A percentile compares a stretch with the other conserved stretches of the same genome.
phyloP scores from a whole-genome alignment of 2,113 vertebrate species.

The Cnemophilus loriae region DNA sequence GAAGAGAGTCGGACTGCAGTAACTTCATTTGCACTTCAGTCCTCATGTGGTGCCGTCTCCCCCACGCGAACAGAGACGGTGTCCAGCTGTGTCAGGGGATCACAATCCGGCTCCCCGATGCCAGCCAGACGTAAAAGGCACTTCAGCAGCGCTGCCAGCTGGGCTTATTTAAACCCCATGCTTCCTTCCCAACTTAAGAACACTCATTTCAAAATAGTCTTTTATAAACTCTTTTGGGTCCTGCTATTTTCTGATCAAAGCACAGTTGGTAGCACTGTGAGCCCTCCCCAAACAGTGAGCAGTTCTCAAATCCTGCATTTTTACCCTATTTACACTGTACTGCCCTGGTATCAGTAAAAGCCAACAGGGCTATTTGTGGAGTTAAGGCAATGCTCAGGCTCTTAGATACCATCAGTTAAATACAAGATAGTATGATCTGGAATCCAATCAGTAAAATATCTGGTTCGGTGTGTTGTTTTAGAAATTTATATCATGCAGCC shows the following conservation, averaged over 20 bases:
- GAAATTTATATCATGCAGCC: neutral
- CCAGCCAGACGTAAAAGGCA: neutral
- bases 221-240: neutral
- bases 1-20: neutral
- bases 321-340: neutral
- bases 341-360: neutral
- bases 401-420: neutral
- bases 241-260: neutral
- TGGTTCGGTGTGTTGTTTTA: neutral
- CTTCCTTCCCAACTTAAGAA: neutral
- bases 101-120: rapidly evolving
- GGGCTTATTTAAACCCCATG: neutral
- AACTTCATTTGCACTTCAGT: neutral
- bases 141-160: neutral
- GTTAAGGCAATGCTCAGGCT: neutral
- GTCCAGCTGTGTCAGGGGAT: neutral
- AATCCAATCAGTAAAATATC: neutral
- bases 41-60: neutral
- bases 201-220: neutral
- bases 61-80: neutral
- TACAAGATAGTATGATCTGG: neutral
- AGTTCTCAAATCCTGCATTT: neutral
- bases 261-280: neutral
- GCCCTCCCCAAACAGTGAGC: neutral
- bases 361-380: neutral